Base-by-base conservation (phyloP, 2,888 invertebrate genomes). In the Ochropleura leucogaster region DNA sequence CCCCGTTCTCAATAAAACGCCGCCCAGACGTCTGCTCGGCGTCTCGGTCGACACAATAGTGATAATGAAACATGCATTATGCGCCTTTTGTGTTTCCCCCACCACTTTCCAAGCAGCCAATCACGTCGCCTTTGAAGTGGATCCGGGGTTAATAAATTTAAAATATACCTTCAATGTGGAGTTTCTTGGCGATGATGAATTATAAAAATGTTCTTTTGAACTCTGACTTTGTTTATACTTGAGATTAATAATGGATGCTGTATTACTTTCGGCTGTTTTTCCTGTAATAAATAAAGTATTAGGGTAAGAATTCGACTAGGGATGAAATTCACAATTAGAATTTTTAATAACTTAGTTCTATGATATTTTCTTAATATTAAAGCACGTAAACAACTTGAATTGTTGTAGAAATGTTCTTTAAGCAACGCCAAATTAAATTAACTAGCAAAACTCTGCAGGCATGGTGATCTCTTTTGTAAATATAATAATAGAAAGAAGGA, bases 31-130 rank as follows among this genome's bases (percentile, higher is more conserved):
- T 93, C 94, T 93, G 86, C 90, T 71, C 91, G 87, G 90, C 89
- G 88, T 85, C 90, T 83, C 83, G 62, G 84, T 68, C 85, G 76
- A 83, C 85, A 92, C 93, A 94, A 93, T 93, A 92, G 90, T 92
- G 92, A 85, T 93, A 92, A 93, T 94, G 90, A 94, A 93, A 93
- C 91, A 93, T 93, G 93, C 92, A 93, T 91, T 87, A 85, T 86
- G 67, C 72, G 86, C 85, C 89, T 90, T 91, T 92, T 92, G 87
- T 91, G 79, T 85, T 83, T 64, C 89, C 90, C 89, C 89, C 88
- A 83, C 88, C 85, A 85, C 80, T 82, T 77, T 83, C 78, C 68
- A 68, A 18, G 20, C 85, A 84, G 85, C 92, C 93, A 94, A 94
- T 93, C 92, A 92, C 80, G 79, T 82, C 83, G 87, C 88, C 87